Base-by-base conservation (phyloP, 2,888 invertebrate species). In the Hirtodrosophila alboralis region DNA sequence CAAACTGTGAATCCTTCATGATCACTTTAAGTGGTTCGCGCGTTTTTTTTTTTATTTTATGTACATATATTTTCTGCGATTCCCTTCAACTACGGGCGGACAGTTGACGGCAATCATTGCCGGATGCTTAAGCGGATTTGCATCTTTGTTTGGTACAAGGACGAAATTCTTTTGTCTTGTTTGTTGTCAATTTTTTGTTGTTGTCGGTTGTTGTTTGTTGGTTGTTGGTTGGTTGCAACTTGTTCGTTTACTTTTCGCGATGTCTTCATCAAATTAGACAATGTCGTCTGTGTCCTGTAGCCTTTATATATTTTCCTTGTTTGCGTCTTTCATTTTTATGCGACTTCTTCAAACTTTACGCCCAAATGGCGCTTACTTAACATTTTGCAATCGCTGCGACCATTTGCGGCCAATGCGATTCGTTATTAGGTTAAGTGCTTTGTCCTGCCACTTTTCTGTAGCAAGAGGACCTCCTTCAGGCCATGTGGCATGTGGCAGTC, bases 1-100 rank as follows among this genome's bases (percentile, higher is more conserved):
- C 87, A 88, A 89, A 88, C 89, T 89, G 90, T 85, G 84, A 90
- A 89, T 89, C 89, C 87, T 87, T 80, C 86, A 89, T 89, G 89
- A 89, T 89, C 89, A 86, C 87, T 89, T 87, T 84, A 88, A 89
- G 88, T 86, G 88, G 84, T 76, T 77, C 77, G 73, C 81, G 69
- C 74, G 69, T 36, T 49, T 49, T 69, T 75, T 75, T 75, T 62
- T 56, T 26, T 43, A 67, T 18, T 34, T 21, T 49, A 12, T 64
- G n/a, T n/a, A n/a, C n/a, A n/a, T n/a, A n/a, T n/a, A n/a, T 58
- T 51, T 71, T 37, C 4, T 2, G 1, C 30, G 27, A 10, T 52
- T 41, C 45, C 43, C 14, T 30, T 4, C 12, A n/a, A 5, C 31
- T 48, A 45, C 34, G 7, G 31, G 13, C 40, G 33, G 49, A 49